Evolutionary conservation across 2,797 vertebrate genomes (phyloP).

Genomic region (Kryptolebias ocellatus): DNA sequence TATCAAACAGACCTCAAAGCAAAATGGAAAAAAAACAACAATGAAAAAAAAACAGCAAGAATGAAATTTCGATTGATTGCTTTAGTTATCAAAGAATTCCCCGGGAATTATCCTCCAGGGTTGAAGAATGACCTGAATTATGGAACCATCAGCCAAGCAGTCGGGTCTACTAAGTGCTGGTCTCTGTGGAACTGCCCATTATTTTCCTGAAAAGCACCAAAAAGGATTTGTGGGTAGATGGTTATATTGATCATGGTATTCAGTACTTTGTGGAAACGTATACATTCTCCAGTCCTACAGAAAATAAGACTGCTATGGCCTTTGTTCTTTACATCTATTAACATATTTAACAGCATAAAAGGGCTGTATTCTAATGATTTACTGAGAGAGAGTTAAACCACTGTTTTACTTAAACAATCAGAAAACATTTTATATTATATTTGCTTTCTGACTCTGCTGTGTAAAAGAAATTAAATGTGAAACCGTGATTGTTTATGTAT

Average conservation of each 20-base stretch:
- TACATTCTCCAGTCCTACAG: not conserved
- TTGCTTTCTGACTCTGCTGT: slow-evolving; percentile 6
- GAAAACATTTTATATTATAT: not conserved
- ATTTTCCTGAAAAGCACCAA: slow-evolving; percentile 20
- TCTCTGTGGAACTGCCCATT: slow-evolving; percentile 36
- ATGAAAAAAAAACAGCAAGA: slow-evolving; percentile 17
- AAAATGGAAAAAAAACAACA: slow-evolving; percentile 46
- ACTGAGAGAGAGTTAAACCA: too few species aligned
- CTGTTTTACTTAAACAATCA: too few species aligned
- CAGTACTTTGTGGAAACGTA: not conserved
- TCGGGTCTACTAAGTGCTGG: slow-evolving; percentile 33
- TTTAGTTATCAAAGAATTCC: slow-evolving; percentile 62
- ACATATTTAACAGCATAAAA: not conserved
- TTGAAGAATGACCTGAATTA: slow-evolving; percentile 50
- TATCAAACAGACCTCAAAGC: slow-evolving; percentile 35
- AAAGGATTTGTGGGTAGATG: slow-evolving; percentile 11
- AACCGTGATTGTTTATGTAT: slow-evolving; percentile 8
- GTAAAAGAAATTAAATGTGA: slow-evolving; percentile 22
- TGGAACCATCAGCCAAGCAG: slow-evolving; percentile 42
- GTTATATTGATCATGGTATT: slow-evolving; percentile 7
- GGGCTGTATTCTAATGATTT: too few species aligned
- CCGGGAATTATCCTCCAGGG: slow-evolving; percentile 42
- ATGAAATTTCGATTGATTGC: slow-evolving; percentile 71
- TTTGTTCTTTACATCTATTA: not conserved
- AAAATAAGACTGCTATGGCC: not conserved